Evolutionary conservation across 37 sponge, comb jelly and placozoan genomes (phyloP), one percentile per base, ranked within the genome.

Genomic region (Haliclona indistincta): DNA sequence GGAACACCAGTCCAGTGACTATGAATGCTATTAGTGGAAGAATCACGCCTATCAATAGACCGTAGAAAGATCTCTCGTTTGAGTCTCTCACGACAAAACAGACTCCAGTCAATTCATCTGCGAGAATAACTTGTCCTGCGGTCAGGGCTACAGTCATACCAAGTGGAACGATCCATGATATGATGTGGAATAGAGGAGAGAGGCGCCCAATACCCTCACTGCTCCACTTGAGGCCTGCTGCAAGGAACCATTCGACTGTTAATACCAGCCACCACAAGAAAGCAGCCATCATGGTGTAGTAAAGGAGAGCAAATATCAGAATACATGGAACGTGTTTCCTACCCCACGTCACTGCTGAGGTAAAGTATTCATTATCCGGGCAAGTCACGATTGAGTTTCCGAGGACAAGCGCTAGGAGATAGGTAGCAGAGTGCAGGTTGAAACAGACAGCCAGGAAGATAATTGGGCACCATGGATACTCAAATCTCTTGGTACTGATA

Each of bases 391-490:
- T 42, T 13, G 6, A 44, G 2, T 77, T 67, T 17, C 93, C 89
- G 5, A 91, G 33, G 19, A 68, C 52, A 28, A 87, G 51, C 2
- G 84, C 71, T 13, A 89, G 69, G 69, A 89, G 71, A 76, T 88
- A 92, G 25, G 75, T 86, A 0, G 82, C 30, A 39, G 93, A 78
- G 37, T 84, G 89, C 47, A 96, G 17, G 43, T 71, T 64, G 81
- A 86, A 96, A 68, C 75, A 78, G 55, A 86, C 52, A 3, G 90
- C 76, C 11, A 92, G 79, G 76, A 79, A 96, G 38, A 96, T 54
- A 30, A 96, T 89, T 1, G 96, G 93, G 43, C 93, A 74, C 88
- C 94, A 92, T 55, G 96, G 96, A 45, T 96, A 96, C 54, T 81
- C 54, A 63, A 91, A 96, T 33, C 96, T 60, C 1, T 77, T 58